Evolutionary conservation across 2,113 vertebrate genomes (phyloP).

Genomic region (Odobenus rosmarus): DNA sequence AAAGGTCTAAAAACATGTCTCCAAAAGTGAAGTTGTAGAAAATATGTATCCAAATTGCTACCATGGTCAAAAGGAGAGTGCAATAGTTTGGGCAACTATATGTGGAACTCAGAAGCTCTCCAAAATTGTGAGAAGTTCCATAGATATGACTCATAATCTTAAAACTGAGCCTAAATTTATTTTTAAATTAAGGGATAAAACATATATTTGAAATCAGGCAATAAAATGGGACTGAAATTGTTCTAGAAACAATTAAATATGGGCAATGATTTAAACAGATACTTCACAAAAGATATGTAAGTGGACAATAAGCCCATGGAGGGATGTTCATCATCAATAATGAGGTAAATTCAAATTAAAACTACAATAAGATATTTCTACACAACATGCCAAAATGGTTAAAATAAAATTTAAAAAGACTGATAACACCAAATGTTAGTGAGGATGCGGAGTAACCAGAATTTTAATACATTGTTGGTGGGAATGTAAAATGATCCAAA

Average conservation of each 20-base stretch:
- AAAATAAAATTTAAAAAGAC: slow-evolving; percentile 24
- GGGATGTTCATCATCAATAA: not conserved
- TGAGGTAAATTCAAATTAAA: slow-evolving; percentile 5
- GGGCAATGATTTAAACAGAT: not conserved
- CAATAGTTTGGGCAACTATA: not conserved
- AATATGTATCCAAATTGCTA: not conserved
- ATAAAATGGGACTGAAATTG: not conserved
- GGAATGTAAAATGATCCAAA: not conserved
- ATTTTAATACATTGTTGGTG: not conserved
- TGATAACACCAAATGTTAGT: not conserved
- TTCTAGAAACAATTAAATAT: not conserved
- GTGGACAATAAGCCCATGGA: not conserved
- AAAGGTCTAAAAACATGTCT: not conserved
- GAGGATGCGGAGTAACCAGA: not conserved
- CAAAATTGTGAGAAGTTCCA: not conserved
- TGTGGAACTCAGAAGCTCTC: not conserved
- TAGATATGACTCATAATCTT: not conserved
- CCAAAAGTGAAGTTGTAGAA: not conserved
- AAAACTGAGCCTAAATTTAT: not conserved
- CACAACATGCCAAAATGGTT: not conserved
- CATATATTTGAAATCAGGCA: not conserved
- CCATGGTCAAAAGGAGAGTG: not conserved
- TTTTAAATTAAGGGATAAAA: not conserved
- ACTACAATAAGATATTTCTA: not conserved
- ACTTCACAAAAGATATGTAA: not conserved